phyloP scores from a whole-genome alignment of 2,797 vertebrate species.

The Melanotaenia pygmaea region DNA sequence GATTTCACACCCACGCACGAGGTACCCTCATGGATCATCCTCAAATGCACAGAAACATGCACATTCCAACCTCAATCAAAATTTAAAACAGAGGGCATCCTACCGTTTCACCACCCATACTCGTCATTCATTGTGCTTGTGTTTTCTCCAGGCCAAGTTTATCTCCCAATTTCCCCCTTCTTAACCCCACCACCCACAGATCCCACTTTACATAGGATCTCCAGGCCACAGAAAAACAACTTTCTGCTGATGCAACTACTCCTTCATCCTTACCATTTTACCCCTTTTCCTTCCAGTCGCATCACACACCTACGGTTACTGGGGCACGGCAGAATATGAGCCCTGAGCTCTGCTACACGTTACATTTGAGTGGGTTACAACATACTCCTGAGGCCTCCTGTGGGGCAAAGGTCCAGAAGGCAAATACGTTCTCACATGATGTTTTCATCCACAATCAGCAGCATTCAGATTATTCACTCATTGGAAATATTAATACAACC shows the following conservation, averaged over 20 bases:
- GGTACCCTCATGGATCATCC: conserved; percentile 56
- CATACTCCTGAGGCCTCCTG: conserved; percentile 37
- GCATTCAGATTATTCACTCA: conserved; percentile 20
- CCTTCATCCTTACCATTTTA: conserved; percentile 71
- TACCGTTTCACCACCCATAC: conserved; percentile 38
- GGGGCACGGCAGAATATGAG: conserved; percentile 61
- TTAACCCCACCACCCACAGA: conserved; percentile 38
- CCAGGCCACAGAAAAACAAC: conserved; percentile 88
- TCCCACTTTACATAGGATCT: conserved; percentile 86
- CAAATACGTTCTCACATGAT: conserved; percentile 28
- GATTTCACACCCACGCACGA: conserved; percentile 50
- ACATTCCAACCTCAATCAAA: conserved; percentile 59
- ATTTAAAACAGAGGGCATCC: conserved; percentile 67
- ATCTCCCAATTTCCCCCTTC: conserved; percentile 53
- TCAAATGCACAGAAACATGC: conserved; percentile 48
- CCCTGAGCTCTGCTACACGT: conserved; percentile 60
- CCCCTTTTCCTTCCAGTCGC: conserved; percentile 58
- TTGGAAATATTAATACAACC: conserved; percentile 19
- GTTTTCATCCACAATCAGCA: conserved; percentile 45
- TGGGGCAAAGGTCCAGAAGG: conserved; percentile 40
- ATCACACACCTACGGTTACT: conserved; percentile 73
- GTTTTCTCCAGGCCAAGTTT: conserved; percentile 64
- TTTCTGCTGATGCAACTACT: conserved; percentile 91
- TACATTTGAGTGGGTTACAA: conserved; percentile 47
- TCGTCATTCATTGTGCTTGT: conserved; percentile 59